Conservation (phyloP, 2,113 vertebrate species). For the Chionomys nivalis region DNA sequence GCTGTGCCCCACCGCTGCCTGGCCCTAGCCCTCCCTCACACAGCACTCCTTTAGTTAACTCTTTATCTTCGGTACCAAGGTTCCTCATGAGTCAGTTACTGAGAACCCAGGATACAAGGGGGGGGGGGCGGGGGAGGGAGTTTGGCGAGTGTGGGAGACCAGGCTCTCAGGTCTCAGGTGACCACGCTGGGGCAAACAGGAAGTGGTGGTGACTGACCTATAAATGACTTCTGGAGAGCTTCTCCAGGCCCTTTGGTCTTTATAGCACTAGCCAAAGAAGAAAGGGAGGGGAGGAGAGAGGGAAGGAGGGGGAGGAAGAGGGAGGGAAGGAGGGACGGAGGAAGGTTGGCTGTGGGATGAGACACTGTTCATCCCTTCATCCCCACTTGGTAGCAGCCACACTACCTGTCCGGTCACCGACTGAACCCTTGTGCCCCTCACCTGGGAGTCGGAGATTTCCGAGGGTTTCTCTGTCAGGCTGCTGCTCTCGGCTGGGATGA, state of each 20-base stretch:
- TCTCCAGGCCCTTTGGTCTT: neutral
- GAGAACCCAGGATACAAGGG: rapidly evolving
- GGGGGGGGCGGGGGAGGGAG: too few relatives aligned
- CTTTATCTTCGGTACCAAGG: neutral
- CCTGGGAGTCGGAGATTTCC: conserved; percentile 97
- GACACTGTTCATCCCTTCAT: rapidly evolving
- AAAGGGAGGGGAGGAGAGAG: too few relatives aligned
- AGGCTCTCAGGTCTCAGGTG: too few relatives aligned
- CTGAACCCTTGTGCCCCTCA: conserved; percentile 73
- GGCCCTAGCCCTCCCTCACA: too few relatives aligned
- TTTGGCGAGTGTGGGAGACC: neutral
- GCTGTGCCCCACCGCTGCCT: too few relatives aligned
- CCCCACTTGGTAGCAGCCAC: neutral
- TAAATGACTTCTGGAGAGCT: rapidly evolving
- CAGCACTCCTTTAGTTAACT: neutral
- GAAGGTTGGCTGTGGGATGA: neutral
- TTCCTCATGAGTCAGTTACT: neutral
- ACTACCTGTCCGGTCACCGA: rapidly evolving
- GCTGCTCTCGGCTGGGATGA: conserved; percentile 97
- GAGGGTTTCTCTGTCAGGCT: conserved; percentile 98
- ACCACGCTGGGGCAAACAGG: neutral
- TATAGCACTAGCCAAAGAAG: neutral
- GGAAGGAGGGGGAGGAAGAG: neutral
- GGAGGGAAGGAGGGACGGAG: too few relatives aligned
- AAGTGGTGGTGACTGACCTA: neutral